Conservation (phyloP, 2,113 vertebrate species). For the Eptesicus fuscus region DNA sequence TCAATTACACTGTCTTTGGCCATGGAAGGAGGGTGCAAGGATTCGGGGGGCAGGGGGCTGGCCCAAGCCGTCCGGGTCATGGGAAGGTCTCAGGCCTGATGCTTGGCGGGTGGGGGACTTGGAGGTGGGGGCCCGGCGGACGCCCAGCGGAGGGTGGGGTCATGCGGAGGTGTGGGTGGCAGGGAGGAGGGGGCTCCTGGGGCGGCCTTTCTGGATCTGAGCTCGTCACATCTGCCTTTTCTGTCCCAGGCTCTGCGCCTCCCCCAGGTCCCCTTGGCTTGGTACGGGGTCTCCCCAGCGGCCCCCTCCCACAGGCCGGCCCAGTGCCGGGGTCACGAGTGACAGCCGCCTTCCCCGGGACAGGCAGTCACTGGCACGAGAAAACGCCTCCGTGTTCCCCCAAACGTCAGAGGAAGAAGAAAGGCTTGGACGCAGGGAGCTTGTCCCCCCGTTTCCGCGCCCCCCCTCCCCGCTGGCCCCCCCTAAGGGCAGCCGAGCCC, state of each 20-base stretch:
- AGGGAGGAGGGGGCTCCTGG: fast-evolving
- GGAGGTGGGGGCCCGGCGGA: not conserved
- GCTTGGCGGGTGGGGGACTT: not conserved
- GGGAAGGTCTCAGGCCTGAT: not conserved
- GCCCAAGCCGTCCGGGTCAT: not conserved
- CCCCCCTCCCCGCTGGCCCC: too few species aligned
- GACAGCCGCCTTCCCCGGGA: not conserved
- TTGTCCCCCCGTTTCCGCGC: too few species aligned
- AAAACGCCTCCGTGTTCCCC: not conserved
- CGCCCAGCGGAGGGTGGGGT: not conserved
- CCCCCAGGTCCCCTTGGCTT: not conserved
- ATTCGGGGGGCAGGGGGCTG: too few species aligned
- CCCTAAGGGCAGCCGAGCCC: fast-evolving
- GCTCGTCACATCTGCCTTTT: fast-evolving
- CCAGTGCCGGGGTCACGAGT: fast-evolving
- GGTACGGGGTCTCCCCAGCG: not conserved
- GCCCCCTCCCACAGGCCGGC: not conserved
- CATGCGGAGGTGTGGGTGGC: too few species aligned
- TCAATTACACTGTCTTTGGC: too few species aligned
- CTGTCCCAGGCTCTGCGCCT: not conserved
- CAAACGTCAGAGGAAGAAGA: not conserved
- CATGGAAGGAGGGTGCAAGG: too few species aligned
- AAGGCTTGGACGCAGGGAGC: not conserved
- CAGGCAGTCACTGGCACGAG: too few species aligned
- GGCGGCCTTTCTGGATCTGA: not conserved